Conservation (phyloP, 1,140 invertebrate genomes). For the Dryas iulia region DNA sequence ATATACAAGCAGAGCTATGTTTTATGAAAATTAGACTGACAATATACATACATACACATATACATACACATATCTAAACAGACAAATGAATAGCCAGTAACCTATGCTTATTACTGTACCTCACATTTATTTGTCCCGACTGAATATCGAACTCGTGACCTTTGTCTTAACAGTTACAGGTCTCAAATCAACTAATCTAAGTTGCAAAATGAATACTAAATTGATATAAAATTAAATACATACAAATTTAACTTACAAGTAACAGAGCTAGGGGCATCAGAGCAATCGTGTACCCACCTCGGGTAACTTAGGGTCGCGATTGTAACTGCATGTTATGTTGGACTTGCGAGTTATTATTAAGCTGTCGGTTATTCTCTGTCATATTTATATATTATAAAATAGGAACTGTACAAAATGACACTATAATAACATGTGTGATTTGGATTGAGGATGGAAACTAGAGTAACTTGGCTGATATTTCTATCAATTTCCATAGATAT, state of each 20-base stretch:
- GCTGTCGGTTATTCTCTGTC: conserved; percentile 14
- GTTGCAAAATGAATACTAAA: not conserved
- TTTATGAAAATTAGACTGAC: not conserved
- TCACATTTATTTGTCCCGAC: too few relatives aligned
- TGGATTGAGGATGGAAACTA: conserved; percentile 10
- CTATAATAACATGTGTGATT: conserved; percentile 21
- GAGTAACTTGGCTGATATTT: not conserved
- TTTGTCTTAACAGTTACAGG: not conserved
- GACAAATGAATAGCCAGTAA: not conserved
- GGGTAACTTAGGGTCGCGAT: not conserved
- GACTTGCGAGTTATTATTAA: conserved; percentile 18
- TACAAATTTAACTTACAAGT: not conserved
- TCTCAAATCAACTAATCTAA: not conserved
- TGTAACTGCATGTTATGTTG: conserved; percentile 11
- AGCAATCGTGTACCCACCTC: not conserved
- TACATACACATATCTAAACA: not conserved
- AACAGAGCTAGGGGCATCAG: not conserved
- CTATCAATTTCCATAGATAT: not conserved
- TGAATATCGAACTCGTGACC: not conserved
- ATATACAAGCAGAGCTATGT: too few relatives aligned
- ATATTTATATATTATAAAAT: conserved; percentile 14
- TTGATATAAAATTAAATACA: not conserved
- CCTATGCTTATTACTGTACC: too few relatives aligned
- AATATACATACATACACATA: too few relatives aligned
- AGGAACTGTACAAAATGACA: conserved; percentile 13